Conservation (phyloP, 2,888 invertebrate genomes). For the Oscheius sp. region DNA sequence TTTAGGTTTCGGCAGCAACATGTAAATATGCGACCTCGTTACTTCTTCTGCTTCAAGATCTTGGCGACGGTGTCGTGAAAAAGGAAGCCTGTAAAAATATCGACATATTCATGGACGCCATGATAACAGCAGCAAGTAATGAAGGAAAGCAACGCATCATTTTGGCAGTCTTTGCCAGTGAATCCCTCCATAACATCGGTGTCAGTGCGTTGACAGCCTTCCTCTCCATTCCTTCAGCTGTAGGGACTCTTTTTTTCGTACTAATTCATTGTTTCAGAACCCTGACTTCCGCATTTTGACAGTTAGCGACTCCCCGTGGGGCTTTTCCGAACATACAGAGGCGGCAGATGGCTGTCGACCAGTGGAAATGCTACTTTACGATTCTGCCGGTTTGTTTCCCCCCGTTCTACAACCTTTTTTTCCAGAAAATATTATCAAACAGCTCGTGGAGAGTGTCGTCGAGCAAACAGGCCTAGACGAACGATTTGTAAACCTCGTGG, state of each 20-base stretch:
- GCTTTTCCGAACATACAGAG: slow-evolving; percentile 23
- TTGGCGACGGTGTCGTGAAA: slow-evolving; percentile 8
- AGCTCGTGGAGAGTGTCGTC: not conserved
- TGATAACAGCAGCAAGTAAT: not conserved
- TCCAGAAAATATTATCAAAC: not conserved
- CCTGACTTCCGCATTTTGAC: slow-evolving; percentile 10
- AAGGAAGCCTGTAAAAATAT: slow-evolving; percentile 22
- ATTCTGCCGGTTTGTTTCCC: not conserved
- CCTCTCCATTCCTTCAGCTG: slow-evolving; percentile 26
- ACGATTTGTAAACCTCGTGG: slow-evolving; percentile 15
- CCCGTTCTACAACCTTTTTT: not conserved
- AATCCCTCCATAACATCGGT: slow-evolving; percentile 11
- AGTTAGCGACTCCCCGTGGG: slow-evolving; percentile 22
- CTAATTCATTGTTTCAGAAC: not conserved
- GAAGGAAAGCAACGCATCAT: slow-evolving; percentile 10
- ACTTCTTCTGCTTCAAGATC: slow-evolving; percentile 9
- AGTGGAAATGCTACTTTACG: slow-evolving; percentile 17
- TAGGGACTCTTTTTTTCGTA: not conserved
- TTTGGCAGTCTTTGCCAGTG: slow-evolving; percentile 4
- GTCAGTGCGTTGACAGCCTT: slow-evolving; percentile 17
- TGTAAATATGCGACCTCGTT: slow-evolving; percentile 28
- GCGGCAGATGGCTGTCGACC: not conserved
- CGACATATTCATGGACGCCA: slow-evolving; percentile 3
- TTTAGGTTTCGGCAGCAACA: slow-evolving; percentile 12
- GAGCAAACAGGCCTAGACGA: not conserved